Evolutionary conservation across 2,888 invertebrate species (phyloP).

Genomic region (Trisateles emortualis): DNA sequence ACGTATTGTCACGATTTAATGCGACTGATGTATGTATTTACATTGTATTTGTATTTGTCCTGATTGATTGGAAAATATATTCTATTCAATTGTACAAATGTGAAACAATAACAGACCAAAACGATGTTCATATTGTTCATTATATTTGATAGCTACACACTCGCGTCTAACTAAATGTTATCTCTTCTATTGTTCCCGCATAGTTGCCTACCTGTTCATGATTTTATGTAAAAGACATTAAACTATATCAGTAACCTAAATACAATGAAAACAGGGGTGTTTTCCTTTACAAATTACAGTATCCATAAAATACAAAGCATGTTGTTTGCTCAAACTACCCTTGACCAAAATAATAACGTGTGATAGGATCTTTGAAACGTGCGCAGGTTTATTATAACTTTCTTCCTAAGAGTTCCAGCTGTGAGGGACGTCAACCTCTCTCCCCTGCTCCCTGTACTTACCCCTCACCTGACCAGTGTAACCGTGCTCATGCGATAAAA

Average conservation of each 20-base stretch:
- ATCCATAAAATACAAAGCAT: slow-evolving; percentile 60
- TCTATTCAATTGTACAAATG: slow-evolving; percentile 12
- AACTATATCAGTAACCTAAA: slow-evolving; percentile 49
- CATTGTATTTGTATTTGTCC: slow-evolving; percentile 57
- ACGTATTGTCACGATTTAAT: slow-evolving; percentile 77
- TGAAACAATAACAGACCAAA: slow-evolving; percentile 18
- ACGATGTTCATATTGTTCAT: slow-evolving; percentile 1
- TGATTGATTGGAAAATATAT: slow-evolving; percentile 57
- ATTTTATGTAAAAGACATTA: slow-evolving; percentile 29
- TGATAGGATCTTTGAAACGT: slow-evolving; percentile 80
- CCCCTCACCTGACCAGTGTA: slow-evolving; percentile 63
- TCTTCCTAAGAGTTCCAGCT: slow-evolving; percentile 72
- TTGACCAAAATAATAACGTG: slow-evolving; percentile 79
- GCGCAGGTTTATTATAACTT: slow-evolving; percentile 76
- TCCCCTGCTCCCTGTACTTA: slow-evolving; percentile 24
- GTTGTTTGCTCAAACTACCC: slow-evolving; percentile 76
- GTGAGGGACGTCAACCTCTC: slow-evolving; percentile 56
- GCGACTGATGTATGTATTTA: slow-evolving; percentile 66
- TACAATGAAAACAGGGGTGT: slow-evolving; percentile 51
- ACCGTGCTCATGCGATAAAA: slow-evolving; percentile 84
- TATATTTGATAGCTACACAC: slow-evolving; percentile 7
- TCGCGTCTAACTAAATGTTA: slow-evolving; percentile 15
- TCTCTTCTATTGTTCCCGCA: slow-evolving; percentile 28
- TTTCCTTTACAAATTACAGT: slow-evolving; percentile 61
- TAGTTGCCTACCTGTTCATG: slow-evolving; percentile 16